Percentiles rank a stretch among this genome's conserved stretches.
phyloP scores from a whole-genome alignment of 2,888 invertebrate genomes.

The Plagiodera versicolora region DNA sequence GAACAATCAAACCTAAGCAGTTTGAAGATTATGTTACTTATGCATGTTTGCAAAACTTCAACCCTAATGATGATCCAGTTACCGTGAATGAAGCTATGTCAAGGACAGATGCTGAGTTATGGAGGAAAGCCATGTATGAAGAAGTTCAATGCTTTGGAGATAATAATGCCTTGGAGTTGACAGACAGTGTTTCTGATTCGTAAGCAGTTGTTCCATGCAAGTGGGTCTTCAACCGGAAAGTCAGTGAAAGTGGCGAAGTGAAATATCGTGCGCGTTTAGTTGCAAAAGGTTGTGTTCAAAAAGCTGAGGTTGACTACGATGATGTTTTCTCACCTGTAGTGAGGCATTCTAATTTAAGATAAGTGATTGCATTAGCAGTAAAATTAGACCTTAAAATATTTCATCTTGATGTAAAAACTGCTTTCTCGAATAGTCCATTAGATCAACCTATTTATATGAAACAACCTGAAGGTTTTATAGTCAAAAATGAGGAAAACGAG shows the following conservation, averaged over 20 bases:
- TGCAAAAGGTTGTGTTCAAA: constrained; percentile 11
- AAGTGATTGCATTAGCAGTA: constrained; percentile 19
- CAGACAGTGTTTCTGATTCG: constrained; percentile 14
- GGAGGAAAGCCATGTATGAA: constrained; percentile 29
- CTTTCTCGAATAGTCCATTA: constrained; percentile 15
- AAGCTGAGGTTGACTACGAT: constrained; percentile 3
- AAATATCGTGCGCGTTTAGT: constrained; percentile 9
- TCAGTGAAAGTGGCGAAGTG: constrained; percentile 14
- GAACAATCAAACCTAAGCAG: constrained; percentile 21
- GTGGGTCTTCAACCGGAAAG: constrained; percentile 15
- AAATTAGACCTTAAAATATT: neutral
- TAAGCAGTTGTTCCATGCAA: constrained; percentile 10
- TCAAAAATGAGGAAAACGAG: neutral
- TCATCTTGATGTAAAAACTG: constrained; percentile 10
- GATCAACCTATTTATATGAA: constrained; percentile 8
- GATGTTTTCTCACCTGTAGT: constrained; percentile 10
- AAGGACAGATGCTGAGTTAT: constrained; percentile 21
- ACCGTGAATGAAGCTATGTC: constrained; percentile 25
- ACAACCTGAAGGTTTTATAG: constrained; percentile 7
- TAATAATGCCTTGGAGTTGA: constrained; percentile 32
- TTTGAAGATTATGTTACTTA: constrained; percentile 28
- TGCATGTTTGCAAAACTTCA: constrained; percentile 20
- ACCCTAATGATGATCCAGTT: constrained; percentile 21
- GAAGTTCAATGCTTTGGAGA: constrained; percentile 28
- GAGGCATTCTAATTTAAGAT: constrained; percentile 10